These are phyloP conservation scores for Cacatua alba DNA, from an alignment of 2,113 vertebrate species.

Conservation along the genomic window DNA sequence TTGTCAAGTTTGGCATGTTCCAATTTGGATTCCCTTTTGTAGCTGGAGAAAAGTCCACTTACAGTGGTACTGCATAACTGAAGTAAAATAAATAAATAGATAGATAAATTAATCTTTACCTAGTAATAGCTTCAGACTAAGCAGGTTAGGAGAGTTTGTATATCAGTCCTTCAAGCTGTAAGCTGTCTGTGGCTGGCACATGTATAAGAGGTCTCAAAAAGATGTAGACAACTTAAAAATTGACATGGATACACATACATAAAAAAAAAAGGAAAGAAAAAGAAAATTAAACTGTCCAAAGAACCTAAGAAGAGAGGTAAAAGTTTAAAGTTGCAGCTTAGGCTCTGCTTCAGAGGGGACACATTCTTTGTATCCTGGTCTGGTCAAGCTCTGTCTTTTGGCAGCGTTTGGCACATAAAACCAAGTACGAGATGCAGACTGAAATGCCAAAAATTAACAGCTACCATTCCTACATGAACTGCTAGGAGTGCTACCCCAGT, in stretches of 20 bases:
- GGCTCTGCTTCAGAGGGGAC: neutral
- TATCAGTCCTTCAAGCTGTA: neutral
- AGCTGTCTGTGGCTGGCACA: neutral
- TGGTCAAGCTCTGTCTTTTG: neutral
- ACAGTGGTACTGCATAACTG: neutral
- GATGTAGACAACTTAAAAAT: neutral
- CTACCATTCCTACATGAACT: neutral
- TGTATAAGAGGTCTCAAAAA: neutral
- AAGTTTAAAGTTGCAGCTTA: neutral
- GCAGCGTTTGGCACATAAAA: neutral
- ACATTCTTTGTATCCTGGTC: neutral
- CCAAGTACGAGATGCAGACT: neutral
- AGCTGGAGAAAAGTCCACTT: neutral
- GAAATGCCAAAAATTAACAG: neutral
- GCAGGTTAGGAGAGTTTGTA: neutral
- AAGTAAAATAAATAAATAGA: neutral
- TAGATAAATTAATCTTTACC: neutral
- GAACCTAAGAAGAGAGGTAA: neutral
- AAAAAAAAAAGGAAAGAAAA: fast-evolving
- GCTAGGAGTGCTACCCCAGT: neutral
- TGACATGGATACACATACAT: fast-evolving
- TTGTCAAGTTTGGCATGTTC: neutral
- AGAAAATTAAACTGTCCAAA: neutral
- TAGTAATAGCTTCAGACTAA: neutral
- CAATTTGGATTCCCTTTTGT: neutral